Base-by-base conservation (phyloP, 2,888 invertebrate genomes). In the Cataglyphis albicans region DNA sequence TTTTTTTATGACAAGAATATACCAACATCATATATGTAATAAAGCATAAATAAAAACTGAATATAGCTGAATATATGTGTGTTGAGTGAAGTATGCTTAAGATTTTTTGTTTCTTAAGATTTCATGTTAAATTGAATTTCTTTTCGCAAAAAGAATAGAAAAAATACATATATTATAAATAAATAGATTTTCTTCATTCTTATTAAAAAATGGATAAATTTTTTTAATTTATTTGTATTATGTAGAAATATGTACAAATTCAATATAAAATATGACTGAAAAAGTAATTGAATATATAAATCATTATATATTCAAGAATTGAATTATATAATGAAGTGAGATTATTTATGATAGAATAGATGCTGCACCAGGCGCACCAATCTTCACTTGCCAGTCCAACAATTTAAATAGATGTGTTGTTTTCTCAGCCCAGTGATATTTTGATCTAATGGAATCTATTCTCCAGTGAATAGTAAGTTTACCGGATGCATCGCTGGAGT, bases 401-500 rank as follows among this genome's bases (percentile, higher is more conserved):
- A 97, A 95, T 95, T 97, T 97, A 91, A 96, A 98, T 80, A 97
- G 95, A 93, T 96, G 96, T 86, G 89, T 90, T 52, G 91, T 89
- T 84, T 90, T 90, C 59, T 94, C 93, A 6, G 92, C 83, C 90
- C 91, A 92, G 65, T 93, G 93, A 82, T 92, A 91, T 52, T 91
- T 89, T 18, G 74, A 88, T 75, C 93, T 91, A 29, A 92, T 86
- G 3, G 87, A 74, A 76, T 92, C 91, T 52, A 88, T 86, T 38
- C 90, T 91, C 94, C 94, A 95, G 85, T 95, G 95, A 63, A 98
- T 95, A 83, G 95, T 96, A 85, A 97, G 92, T 89, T 96, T 95
- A 12, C 98, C 98, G 38, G 97, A 97, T 1, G 97, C 96, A 94
- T 97, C 97, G 18, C 95, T 95, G 91, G 97, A 97, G 89, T 96